These are phyloP conservation scores for Phylloscopus collybita DNA, from an alignment of 2,797 vertebrate genomes.

Conservation along the genomic window DNA sequence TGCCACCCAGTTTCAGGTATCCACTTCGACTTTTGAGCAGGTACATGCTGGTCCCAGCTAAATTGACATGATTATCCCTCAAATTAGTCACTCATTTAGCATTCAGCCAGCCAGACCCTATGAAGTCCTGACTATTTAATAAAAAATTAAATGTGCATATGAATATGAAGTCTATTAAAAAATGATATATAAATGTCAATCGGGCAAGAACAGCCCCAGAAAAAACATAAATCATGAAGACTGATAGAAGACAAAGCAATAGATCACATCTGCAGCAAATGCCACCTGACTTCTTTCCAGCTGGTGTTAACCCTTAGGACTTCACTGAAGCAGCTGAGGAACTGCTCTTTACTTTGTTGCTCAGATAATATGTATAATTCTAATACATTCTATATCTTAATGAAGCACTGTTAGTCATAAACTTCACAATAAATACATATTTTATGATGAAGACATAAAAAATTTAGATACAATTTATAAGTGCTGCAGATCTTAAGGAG, in stretches of 20 bases:
- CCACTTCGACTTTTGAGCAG: conserved; percentile 19
- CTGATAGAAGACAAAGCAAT: background rate
- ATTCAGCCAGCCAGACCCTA: conserved; percentile 21
- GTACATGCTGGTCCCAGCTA: background rate
- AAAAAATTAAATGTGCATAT: background rate
- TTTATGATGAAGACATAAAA: background rate
- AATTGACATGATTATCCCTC: conserved; percentile 44
- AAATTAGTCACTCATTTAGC: conserved; percentile 51
- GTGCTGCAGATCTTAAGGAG: background rate
- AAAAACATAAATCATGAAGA: background rate
- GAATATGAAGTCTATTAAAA: conserved; percentile 17
- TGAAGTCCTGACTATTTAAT: background rate
- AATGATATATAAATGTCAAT: background rate
- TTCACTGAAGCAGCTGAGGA: background rate
- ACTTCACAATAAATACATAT: background rate
- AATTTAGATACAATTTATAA: background rate
- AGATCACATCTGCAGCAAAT: background rate
- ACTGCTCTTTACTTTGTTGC: background rate
- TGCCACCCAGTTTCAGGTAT: background rate
- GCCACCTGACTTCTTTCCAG: background rate
- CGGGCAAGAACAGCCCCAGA: background rate
- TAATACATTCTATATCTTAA: background rate
- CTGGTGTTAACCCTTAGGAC: background rate
- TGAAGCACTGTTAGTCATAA: background rate
- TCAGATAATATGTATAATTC: background rate